Percentiles rank a stretch among this genome's conserved stretches.
Conservation (phyloP, 64 coral and sea anemone species). For the Stichodactyla mertensii region DNA sequence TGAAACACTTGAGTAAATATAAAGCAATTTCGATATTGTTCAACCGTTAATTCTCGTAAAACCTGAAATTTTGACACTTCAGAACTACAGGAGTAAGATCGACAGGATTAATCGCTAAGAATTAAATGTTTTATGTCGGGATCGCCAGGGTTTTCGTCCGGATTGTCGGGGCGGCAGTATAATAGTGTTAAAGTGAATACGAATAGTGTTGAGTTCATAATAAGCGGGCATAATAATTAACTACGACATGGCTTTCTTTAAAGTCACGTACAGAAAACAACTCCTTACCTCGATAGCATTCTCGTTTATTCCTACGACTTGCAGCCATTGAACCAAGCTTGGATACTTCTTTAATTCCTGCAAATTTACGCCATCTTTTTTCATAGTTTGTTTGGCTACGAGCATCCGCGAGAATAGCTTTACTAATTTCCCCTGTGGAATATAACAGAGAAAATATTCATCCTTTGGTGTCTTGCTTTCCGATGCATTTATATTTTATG, state of each 20-base stretch:
- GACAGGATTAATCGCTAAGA: neutral
- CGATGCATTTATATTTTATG: slow-evolving; percentile 7
- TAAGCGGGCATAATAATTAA: neutral
- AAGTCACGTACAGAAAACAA: neutral
- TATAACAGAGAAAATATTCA: neutral
- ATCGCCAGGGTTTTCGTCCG: neutral
- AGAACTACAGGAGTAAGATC: neutral
- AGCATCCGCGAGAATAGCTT: slow-evolving; percentile 89
- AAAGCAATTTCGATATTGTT: neutral
- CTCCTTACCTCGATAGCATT: slow-evolving; percentile 61
- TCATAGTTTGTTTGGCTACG: slow-evolving; percentile 64
- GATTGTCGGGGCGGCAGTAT: neutral
- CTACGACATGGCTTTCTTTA: neutral
- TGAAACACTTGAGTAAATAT: neutral
- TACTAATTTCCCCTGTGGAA: slow-evolving; percentile 88
- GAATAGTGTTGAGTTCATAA: neutral
- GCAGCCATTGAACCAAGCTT: slow-evolving; percentile 75
- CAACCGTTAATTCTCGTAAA: slow-evolving; percentile 11
- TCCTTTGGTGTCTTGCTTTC: neutral
- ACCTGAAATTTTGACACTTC: neutral
- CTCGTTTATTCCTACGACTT: slow-evolving; percentile 75
- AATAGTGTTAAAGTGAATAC: neutral
- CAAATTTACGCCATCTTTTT: slow-evolving; percentile 34
- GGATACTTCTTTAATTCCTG: slow-evolving; percentile 63
- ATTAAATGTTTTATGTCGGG: neutral